These are phyloP conservation scores for Pseudopipra pipra DNA, from an alignment of 2,113 vertebrate species.

Conservation along the genomic window DNA sequence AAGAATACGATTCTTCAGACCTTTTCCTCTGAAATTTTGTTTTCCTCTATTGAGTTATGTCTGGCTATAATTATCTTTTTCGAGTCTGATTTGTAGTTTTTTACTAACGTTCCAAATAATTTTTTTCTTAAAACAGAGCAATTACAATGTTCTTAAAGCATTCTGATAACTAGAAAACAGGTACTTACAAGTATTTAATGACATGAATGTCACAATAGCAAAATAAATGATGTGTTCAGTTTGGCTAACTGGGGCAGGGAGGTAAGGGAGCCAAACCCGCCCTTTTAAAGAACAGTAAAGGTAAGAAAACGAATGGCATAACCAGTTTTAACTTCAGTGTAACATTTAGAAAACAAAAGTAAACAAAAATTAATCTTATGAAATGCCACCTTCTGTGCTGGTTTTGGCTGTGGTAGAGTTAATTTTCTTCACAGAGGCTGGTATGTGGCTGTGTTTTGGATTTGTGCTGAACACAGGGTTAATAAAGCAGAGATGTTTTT, in stretches of 20 bases:
- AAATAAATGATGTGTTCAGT: background rate
- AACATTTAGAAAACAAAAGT: background rate
- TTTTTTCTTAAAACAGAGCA: background rate
- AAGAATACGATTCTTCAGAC: background rate
- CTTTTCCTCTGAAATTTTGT: background rate
- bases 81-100: background rate
- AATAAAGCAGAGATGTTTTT: background rate
- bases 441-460: background rate
- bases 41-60: background rate
- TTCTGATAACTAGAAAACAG: background rate
- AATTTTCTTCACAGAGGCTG: background rate
- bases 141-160: background rate
- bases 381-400: background rate
- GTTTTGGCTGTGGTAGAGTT: background rate
- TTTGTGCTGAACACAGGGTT: background rate
- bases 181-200: background rate
- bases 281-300: background rate
- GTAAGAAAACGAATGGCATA: background rate
- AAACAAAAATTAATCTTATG: background rate
- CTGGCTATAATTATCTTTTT: background rate
- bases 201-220: background rate
- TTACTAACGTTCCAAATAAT: background rate
- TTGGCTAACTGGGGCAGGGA: background rate
- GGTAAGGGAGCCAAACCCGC: background rate
- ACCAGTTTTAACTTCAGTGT: background rate